phyloP scores from a whole-genome alignment of 2,797 vertebrate species.

The Sylvilagus floridanus region DNA sequence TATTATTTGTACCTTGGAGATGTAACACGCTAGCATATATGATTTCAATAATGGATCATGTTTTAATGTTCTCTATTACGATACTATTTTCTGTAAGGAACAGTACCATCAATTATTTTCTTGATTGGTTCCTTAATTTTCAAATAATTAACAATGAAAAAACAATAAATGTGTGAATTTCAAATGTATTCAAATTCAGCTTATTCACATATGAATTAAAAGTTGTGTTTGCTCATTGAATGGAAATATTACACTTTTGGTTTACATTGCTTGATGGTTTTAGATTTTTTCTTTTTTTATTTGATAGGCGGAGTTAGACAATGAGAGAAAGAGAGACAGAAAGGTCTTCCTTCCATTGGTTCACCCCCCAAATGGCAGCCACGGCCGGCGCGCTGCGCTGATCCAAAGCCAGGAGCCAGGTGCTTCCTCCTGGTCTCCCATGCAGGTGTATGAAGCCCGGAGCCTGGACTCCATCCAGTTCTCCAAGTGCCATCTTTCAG shows the following conservation, averaged over 20 bases:
- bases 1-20: slow-evolving; percentile 36
- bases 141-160: slow-evolving; percentile 14
- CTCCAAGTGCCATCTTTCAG: no score
- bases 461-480: no score
- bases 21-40: slow-evolving; percentile 24
- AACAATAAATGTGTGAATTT: not conserved
- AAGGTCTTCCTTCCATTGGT: no score
- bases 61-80: slow-evolving; percentile 10
- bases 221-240: not conserved
- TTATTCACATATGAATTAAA: slow-evolving; percentile 21
- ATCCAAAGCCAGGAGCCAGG: no score
- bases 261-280: slow-evolving; percentile 27
- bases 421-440: no score
- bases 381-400: no score
- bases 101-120: slow-evolving; percentile 36
- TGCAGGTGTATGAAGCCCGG: no score
- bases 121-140: slow-evolving; percentile 56
- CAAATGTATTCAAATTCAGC: slow-evolving; percentile 26
- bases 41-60: not conserved
- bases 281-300: no score
- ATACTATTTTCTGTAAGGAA: slow-evolving; percentile 30
- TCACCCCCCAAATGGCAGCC: no score
- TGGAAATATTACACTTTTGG: not conserved
- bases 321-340: no score
- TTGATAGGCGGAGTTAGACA: no score